Percentiles rank a stretch among this genome's conserved stretches.
Conservation (phyloP, 2,888 invertebrate species). For the Drosophila austrosaltans region DNA sequence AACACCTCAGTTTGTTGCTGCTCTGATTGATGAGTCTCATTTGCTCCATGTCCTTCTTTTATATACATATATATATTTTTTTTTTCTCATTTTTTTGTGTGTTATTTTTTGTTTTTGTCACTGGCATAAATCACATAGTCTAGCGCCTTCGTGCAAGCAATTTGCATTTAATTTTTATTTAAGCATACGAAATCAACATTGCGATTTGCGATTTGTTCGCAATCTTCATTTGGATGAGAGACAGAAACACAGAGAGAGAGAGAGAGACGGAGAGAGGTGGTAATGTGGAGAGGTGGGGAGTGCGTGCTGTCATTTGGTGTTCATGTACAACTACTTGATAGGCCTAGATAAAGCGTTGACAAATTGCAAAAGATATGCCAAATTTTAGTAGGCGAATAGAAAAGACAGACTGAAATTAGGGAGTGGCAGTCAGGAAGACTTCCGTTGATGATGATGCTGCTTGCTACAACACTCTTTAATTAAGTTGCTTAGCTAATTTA, state of each 20-base stretch:
- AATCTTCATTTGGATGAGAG: neutral
- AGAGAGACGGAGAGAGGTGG: neutral
- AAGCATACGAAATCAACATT: slow-evolving; percentile 35
- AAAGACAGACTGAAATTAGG: neutral
- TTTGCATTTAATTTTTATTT: slow-evolving; percentile 64
- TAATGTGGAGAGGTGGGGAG: too few species aligned
- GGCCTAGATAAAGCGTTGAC: slow-evolving; percentile 44
- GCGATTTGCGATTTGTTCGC: slow-evolving; percentile 45
- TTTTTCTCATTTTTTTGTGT: neutral
- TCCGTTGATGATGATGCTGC: slow-evolving; percentile 3
- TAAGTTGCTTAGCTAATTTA: slow-evolving; percentile 43
- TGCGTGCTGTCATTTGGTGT: slow-evolving; percentile 34
- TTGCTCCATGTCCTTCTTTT: slow-evolving; percentile 23
- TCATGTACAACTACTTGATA: slow-evolving; percentile 18
- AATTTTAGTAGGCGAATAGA: neutral
- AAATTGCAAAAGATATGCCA: slow-evolving; percentile 43
- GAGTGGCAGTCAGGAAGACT: neutral
- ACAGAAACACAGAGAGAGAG: neutral
- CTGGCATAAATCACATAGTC: slow-evolving; percentile 54
- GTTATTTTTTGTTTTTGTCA: slow-evolving; percentile 26
- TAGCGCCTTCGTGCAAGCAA: slow-evolving; percentile 56
- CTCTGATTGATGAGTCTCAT: slow-evolving; percentile 67
- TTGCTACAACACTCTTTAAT: slow-evolving; percentile 29
- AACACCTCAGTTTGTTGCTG: slow-evolving; percentile 24
- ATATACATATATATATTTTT: neutral